These are phyloP conservation scores for Plebejus melissa DNA, from an alignment of 2,888 invertebrate species.

Conservation along the genomic window DNA sequence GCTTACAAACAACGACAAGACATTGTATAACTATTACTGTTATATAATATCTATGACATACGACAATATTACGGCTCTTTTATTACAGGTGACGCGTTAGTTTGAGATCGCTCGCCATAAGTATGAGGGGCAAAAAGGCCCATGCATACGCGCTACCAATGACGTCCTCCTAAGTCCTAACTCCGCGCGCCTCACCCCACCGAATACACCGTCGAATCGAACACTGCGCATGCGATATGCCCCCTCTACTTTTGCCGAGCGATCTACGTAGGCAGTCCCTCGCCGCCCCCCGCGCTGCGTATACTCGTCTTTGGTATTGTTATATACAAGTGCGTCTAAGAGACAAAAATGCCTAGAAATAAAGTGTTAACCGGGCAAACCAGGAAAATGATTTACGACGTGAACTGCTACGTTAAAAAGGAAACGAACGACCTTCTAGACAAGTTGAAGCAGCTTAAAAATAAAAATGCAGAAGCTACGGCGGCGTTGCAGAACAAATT, in stretches of 20 bases:
- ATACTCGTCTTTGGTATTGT: background rate
- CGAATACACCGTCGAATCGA: background rate
- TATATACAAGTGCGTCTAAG: background rate
- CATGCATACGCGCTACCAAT: background rate
- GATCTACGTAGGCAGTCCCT: background rate
- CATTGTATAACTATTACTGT: no score
- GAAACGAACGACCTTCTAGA: constrained; percentile 27
- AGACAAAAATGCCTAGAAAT: constrained; percentile 18
- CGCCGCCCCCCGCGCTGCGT: background rate
- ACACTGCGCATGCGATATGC: background rate
- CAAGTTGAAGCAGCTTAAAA: constrained; percentile 25
- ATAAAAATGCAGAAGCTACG: constrained; percentile 35
- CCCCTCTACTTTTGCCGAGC: background rate
- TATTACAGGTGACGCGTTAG: background rate
- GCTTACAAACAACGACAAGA: no score
- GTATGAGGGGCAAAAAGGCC: background rate
- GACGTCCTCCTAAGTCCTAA: background rate
- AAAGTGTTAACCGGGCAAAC: constrained; percentile 24
- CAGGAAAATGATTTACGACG: constrained; percentile 29
- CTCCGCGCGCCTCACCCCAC: background rate
- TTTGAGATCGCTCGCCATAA: background rate
- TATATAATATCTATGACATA: no score
- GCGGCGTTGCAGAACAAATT: background rate
- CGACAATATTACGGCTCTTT: no score
- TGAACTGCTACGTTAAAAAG: constrained; percentile 27